A percentile compares a stretch with the other conserved stretches of the same genome.
Evolutionary conservation across 2,888 invertebrate species (phyloP).

Genomic region (Lacanobia wlatinum): DNA sequence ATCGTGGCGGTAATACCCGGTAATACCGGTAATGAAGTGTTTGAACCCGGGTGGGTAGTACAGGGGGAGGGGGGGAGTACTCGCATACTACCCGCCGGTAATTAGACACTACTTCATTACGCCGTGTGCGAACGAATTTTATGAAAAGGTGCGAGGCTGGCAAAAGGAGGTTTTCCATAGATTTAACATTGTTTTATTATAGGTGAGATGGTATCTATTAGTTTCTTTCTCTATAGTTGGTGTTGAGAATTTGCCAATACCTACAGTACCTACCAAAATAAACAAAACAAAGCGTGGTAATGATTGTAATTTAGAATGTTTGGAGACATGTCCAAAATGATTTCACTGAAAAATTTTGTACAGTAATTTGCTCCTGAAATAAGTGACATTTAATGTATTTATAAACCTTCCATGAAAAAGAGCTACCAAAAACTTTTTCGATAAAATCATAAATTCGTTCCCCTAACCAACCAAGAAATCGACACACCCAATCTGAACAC

Average conservation of each 20-base stretch:
- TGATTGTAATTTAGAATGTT: no score
- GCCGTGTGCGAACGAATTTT: background rate
- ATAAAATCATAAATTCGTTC: slow-evolving; percentile 18
- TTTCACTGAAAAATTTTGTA: no score
- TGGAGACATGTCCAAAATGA: no score
- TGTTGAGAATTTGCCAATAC: no score
- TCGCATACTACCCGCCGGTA: slow-evolving; percentile 39
- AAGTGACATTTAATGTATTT: no score
- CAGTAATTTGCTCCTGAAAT: no score
- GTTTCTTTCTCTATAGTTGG: no score
- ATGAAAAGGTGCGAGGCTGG: slow-evolving; percentile 8
- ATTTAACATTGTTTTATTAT: background rate
- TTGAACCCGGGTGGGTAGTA: slow-evolving; percentile 23
- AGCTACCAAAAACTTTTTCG: background rate
- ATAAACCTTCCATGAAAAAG: no score
- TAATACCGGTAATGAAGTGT: slow-evolving; percentile 68
- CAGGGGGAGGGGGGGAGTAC: background rate
- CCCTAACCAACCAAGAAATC: slow-evolving; percentile 7
- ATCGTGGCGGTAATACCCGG: slow-evolving; percentile 61
- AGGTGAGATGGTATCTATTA: no score
- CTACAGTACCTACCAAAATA: no score
- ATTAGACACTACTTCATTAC: slow-evolving; percentile 62
- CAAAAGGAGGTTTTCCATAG: background rate
- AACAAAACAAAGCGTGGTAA: no score
- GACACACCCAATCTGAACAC: slow-evolving; percentile 31